Percentiles rank a stretch among this genome's conserved stretches.
Conservation (phyloP, 2,888 invertebrate genomes). For the Philaethria dido region DNA sequence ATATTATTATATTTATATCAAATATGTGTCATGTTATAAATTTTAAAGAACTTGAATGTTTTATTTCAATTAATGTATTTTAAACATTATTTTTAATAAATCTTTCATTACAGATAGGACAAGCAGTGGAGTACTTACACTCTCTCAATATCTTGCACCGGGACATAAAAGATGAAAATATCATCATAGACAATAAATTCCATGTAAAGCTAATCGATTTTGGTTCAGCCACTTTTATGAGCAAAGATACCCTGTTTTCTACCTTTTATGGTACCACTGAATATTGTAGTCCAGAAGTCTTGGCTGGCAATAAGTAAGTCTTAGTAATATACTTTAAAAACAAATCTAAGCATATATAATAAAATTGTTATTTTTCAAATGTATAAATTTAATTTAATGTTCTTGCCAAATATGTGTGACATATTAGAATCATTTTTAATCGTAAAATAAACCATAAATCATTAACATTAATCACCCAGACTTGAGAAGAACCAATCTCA, state of each 20-base stretch:
- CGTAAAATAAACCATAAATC: no score
- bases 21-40: no score
- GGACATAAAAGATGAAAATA: constrained; percentile 90
- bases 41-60: no score
- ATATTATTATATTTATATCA: no score
- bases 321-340: neutral
- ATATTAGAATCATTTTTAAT: no score
- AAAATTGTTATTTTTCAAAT: no score
- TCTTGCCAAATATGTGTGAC: no score
- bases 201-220: constrained; percentile 90
- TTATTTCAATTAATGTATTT: no score
- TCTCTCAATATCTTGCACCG: constrained; percentile 87
- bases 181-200: constrained; percentile 88
- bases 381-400: no score
- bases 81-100: neutral
- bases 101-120: constrained; percentile 82
- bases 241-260: constrained; percentile 85
- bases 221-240: constrained; percentile 88
- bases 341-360: no score
- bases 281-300: constrained; percentile 90
- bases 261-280: constrained; percentile 91
- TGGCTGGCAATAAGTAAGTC: constrained; percentile 86
- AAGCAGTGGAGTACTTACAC: constrained; percentile 88
- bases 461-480: no score
- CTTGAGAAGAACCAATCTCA: no score